Evolutionary conservation across 2,888 invertebrate species (phyloP).

Genomic region (Agrenia bidenticulata): DNA sequence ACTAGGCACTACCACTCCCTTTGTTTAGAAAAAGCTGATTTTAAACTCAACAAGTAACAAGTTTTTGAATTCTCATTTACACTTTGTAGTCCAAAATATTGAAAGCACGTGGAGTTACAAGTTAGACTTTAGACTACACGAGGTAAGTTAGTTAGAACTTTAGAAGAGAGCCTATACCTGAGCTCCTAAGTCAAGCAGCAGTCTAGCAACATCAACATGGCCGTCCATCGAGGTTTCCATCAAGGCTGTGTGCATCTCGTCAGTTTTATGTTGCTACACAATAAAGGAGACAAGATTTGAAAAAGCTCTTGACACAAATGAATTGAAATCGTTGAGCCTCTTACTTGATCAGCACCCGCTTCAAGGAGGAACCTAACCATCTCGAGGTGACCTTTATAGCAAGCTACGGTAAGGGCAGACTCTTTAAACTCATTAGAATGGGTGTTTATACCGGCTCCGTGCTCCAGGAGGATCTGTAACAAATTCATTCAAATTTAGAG

Average conservation of each 20-base stretch:
- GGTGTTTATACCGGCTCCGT: constrained; percentile 97
- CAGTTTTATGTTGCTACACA: constrained; percentile 90
- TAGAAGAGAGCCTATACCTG: constrained; percentile 62
- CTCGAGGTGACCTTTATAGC: constrained; percentile 93
- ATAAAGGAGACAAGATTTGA: neutral
- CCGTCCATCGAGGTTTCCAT: constrained; percentile 99
- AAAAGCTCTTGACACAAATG: too few relatives aligned
- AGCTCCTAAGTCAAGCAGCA: constrained; percentile 93
- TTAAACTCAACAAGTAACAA: neutral
- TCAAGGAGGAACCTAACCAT: constrained; percentile 95
- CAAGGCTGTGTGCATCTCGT: constrained; percentile 99
- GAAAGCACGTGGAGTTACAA: neutral
- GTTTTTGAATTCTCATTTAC: too few relatives aligned
- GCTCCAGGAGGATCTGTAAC: constrained; percentile 73
- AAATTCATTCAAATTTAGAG: constrained; percentile 2
- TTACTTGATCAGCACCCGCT: constrained; percentile 82
- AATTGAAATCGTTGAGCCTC: constrained; percentile 7
- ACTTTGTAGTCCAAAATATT: neutral
- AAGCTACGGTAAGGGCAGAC: constrained; percentile 91
- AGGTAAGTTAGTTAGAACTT: neutral
- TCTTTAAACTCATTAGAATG: constrained; percentile 99
- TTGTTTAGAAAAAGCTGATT: too few relatives aligned
- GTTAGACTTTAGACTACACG: constrained; percentile 5
- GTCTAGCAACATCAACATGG: constrained; percentile 93
- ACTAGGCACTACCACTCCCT: too few relatives aligned